Base-by-base conservation (phyloP, 2,888 invertebrate species). In the Catocala nupta region DNA sequence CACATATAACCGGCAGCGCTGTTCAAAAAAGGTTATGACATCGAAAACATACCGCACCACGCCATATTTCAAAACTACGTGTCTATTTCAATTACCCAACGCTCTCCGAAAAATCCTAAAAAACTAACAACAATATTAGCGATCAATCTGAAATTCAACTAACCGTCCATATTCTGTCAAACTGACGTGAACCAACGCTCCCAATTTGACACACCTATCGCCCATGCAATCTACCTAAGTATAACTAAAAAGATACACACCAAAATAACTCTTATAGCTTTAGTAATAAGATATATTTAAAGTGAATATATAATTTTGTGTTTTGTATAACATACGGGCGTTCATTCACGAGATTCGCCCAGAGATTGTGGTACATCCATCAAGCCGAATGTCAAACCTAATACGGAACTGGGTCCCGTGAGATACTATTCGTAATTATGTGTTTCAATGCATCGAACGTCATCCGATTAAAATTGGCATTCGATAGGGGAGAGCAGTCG, bases 321-420 rank as follows among this genome's bases (percentile, higher is more conserved):
- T 59, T 68, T 64, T 67, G 73, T 77, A 64, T 61, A 81, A 84
- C 85, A 90, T 93, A 93, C 91, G 91, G 92, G 86, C 83, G 86
- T 86, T 87, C 89, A 90, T 91, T 90, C 87, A 87, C 81, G 82
- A 90, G 91, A 92, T 92, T 86, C 82, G 84, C 83, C 85, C 87
- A 87, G 89, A 90, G 93, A 94, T 94, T 92, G 92, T 89, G 85
- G 86, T 87, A 87, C 90, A 94, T 94, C 94, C 90, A 93, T 94
- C 94, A 94, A 90, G 93, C 89, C 89, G 87, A 90, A 91, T 90
- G 94, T 94, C 94, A 94, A 93, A 94, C 92, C 93, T 92, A 94
- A 94, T 94, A 93, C 90, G 88, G 80, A 88, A 86, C 83, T 78
- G 73, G 77, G 90, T 92, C 93, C 92, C 93, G 91, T 90, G 94